Evolutionary conservation across 2,797 vertebrate genomes (phyloP), one percentile per base, ranked within the genome.

Genomic region (Brotula barbata): DNA sequence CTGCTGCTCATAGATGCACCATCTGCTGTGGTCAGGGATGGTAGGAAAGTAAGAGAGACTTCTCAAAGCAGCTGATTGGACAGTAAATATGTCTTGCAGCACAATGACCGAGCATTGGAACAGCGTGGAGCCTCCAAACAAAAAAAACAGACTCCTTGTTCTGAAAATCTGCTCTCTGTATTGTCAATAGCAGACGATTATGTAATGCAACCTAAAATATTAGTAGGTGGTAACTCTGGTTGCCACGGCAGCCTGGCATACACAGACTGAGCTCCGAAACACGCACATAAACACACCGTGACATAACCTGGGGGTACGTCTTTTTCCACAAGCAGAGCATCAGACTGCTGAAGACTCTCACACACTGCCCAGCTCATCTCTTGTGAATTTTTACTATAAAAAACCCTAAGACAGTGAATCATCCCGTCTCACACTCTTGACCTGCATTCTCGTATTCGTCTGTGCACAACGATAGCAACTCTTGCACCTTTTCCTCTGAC

Each of bases 221-320:
- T 65, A 76, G 61, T 71, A 59, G 52, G 61, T 68, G 55, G 58
- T 62, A 66, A 58, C 36, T 63, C 60, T 62, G 12, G 84, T 86
- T 85, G 71, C 81, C 80, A 82, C 37, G 77, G 73, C 81, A 86
- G 83, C 82, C 57, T 73, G 71, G 62, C 52, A 1, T 72, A 76
- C 43, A 68, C 37, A 37, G 28, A 61, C 43, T 44, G 43, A 28
- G 25, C 25, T 28, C 25, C 4, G 4, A 28, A 4, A 8, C 4
- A 28, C 8, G 25, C 25, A 4, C 25, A 4, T 8, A 4, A 4
- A 28, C 8, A 28, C 25, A 8, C 25, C 25, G 4, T 28, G 25
- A 28, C 25, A 28, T 4, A 4, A 28, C 8, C 8, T 28, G 25
- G 25, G 25, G 25, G 25, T 28, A 8, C 4, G 25, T 28, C 25